These are phyloP conservation scores for Drosophila austrosaltans DNA, from an alignment of 2,888 invertebrate genomes.

Conservation along the genomic window DNA sequence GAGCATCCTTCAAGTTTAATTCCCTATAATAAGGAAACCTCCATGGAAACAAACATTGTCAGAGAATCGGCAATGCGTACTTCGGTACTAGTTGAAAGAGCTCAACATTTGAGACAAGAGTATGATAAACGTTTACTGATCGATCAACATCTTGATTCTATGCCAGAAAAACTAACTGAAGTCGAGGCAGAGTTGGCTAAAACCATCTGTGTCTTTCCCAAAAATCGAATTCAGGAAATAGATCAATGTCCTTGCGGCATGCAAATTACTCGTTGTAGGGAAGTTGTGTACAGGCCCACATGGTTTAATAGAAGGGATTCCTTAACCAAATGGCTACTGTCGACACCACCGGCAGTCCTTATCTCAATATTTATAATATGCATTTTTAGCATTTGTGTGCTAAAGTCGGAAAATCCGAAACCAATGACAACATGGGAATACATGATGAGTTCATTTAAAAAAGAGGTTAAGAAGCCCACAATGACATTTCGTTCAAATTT, in stretches of 20 bases:
- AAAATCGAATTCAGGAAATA: not conserved
- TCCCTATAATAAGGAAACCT: not conserved
- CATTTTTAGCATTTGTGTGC: not conserved
- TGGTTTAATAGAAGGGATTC: not conserved
- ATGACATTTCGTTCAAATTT: not conserved
- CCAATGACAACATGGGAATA: not conserved
- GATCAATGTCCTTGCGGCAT: not conserved
- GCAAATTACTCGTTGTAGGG: not conserved
- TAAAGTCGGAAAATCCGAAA: not conserved
- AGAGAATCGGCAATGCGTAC: not conserved
- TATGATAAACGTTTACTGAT: not conserved
- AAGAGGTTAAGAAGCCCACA: not conserved
- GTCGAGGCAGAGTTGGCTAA: not conserved
- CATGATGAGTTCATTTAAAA: not conserved
- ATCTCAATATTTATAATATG: not conserved
- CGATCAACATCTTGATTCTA: not conserved
- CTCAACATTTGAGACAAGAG: not conserved
- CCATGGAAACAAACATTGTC: not conserved
- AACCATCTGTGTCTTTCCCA: not conserved
- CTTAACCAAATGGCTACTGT: not conserved
- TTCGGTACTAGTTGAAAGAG: not conserved
- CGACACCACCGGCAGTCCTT: not conserved
- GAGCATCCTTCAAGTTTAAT: not conserved
- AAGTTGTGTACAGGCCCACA: not conserved
- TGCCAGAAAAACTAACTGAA: not conserved